Conservation (phyloP, 2,113 vertebrate species). For the Condylura cristata region DNA sequence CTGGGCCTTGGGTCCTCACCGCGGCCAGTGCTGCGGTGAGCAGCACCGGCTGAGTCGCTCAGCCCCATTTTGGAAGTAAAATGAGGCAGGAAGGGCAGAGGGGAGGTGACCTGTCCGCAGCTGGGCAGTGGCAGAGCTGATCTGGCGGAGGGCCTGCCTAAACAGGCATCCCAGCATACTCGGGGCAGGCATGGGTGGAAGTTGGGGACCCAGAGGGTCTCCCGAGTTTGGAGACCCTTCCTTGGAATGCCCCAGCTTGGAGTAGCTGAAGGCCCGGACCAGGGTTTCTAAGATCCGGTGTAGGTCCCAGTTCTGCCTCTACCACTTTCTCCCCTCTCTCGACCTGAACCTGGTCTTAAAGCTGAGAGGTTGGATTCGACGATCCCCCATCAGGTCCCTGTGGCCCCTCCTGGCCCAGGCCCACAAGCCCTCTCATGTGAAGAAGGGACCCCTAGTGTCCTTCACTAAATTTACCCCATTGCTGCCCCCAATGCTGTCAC, state of each 20-base stretch:
- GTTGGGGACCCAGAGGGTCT: not conserved
- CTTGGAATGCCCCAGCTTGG: too few relatives aligned
- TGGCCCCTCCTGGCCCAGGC: not conserved
- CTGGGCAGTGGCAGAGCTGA: not conserved
- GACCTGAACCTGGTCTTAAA: not conserved
- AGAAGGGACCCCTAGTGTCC: too few relatives aligned
- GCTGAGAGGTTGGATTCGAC: not conserved
- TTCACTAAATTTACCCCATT: too few relatives aligned
- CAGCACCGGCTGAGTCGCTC: too few relatives aligned
- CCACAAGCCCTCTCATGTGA: not conserved
- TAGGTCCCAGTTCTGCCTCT: not conserved
- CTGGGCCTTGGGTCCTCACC: not conserved
- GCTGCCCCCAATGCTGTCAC: not conserved
- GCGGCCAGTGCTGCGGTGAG: fast-evolving
- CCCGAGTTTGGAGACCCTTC: not conserved
- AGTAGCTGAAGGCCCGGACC: not conserved
- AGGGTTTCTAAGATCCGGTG: not conserved
- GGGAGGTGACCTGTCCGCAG: not conserved
- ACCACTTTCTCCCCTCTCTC: not conserved
- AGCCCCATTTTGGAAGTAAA: not conserved
- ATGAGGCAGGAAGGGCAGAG: not conserved
- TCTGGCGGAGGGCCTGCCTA: not conserved
- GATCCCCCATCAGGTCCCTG: not conserved
- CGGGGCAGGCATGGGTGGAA: not conserved
- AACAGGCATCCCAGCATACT: too few relatives aligned